Base-by-base conservation (phyloP, 2,888 invertebrate species). In the Lepetodrilus schrolli region DNA sequence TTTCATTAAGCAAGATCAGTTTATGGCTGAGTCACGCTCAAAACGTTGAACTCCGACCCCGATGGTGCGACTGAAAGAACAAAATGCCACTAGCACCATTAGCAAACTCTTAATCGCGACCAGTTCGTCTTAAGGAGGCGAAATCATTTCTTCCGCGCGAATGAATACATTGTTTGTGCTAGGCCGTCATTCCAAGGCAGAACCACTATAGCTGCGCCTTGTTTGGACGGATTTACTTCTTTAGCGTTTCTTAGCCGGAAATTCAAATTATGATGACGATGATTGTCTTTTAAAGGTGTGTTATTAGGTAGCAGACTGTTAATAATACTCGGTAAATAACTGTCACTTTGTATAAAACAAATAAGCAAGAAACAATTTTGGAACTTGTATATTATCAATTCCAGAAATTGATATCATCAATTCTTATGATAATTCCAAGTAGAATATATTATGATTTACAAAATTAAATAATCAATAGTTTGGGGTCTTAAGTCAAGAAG, bases 121-220 rank as follows among this genome's bases (percentile, higher is more conserved):
- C 58, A 58, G 58, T 58, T 58, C 58, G 58, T 58, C 58, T 58
- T 58, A 58, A 58, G 58, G 58, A 58, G 58, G 34, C 58, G 21
- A 58, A 58, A 58, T 58, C 58, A 58, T 58, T 58, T 58, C 58
- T 58, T 58, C 58, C 30, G 58, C 58, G 58, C 58, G 30, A 34
- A 13, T 58, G 58, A 58, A 58, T 58, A 58, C 58, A 26, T 58
- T 58, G 58, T 58, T 58, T 58, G 58, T 30, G 30, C 17, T 58
- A 17, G 58, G 7, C 58, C 7, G 26, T 30, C 58, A 58, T 58
- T 58, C n/a, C 30, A 13, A n/a, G 58, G 34, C 58, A 58, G 58
- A 58, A 30, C 30, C 30, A 17, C 58, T 3, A 34, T 58, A 58
- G 34, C 26, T 34, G 58, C 26, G 58, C 58, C 34, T 58, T 30